Conservation (phyloP, 2,797 vertebrate species). For the Typhlichthys eigenmanni region DNA sequence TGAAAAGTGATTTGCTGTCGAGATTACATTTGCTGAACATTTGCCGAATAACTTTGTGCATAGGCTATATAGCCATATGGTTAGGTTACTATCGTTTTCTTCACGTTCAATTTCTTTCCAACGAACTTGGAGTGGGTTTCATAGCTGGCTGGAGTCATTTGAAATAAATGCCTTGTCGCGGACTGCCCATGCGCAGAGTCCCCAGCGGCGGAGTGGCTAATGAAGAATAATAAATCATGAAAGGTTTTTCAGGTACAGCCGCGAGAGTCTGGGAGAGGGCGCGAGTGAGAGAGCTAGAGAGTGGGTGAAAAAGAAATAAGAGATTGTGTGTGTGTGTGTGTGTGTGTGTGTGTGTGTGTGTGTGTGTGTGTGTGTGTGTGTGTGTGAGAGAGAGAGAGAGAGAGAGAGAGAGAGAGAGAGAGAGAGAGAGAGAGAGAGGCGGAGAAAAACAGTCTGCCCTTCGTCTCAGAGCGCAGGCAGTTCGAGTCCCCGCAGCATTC, state of each 20-base stretch:
- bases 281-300: constrained; percentile 37
- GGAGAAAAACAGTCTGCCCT: constrained; percentile 72
- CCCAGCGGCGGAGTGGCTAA: constrained; percentile 82
- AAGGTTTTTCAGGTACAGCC: constrained; percentile 77
- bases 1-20: too few species aligned
- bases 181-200: constrained; percentile 81
- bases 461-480: constrained; percentile 82
- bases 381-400: too few species aligned
- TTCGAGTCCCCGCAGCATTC: constrained; percentile 84
- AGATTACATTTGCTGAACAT: too few species aligned
- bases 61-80: constrained; percentile 2
- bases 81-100: not conserved
- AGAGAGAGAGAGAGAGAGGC: constrained; percentile 38
- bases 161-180: constrained; percentile 75
- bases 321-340: constrained; percentile 17
- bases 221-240: constrained; percentile 88
- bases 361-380: too few species aligned
- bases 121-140: constrained; percentile 44
- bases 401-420: constrained; percentile 2
- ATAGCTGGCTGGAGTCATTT: constrained; percentile 58
- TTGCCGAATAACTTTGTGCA: too few species aligned
- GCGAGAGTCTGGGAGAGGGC: constrained; percentile 35
- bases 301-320: constrained; percentile 31
- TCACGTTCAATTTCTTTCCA: not conserved
- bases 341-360: constrained; percentile 1